Base-by-base conservation (phyloP, 1,140 invertebrate species). In the Drosophila kanapiae region DNA sequence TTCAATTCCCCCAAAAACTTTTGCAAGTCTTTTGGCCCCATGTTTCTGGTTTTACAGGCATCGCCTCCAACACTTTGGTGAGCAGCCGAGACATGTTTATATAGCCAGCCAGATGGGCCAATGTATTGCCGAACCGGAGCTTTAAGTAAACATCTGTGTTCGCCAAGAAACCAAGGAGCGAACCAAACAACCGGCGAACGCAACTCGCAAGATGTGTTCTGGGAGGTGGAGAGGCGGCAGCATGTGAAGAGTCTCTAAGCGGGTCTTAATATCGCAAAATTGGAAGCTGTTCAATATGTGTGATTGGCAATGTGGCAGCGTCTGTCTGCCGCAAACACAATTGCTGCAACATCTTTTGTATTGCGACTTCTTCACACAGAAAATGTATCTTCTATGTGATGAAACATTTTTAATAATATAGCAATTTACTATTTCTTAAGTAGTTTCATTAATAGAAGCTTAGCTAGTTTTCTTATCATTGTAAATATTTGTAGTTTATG, bases 1-100 rank as follows among this genome's bases (percentile, higher is more conserved):
- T 88, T 86, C 83, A 87, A 90, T 90, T 81, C 68, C 76, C 80
- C 80, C 58, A 60, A 86, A 86, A 86, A 86, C 76, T 86, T 86
- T 83, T 48, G 80, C 54, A 68, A 87, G 67, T 79, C 75, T 87
- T 81, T 82, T 76, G 75, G 69, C 63, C 84, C 77, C 79, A 81
- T 88, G 81, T 90, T 84, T 84, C 76, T 88, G 78, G 85, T 78
- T 78, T 72, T 69, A 48, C 64, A 54, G 63, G 64, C 62, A 67
- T 54, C 63, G 74, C 65, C 62, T 61, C 76, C 69, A 81, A 71
- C 74, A 63, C 56, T 75, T 78, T 68, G 48, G 47, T 57, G 49
- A 57, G 53, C 37, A 63, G 63, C 71, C 64, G 38, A 69, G 56
- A 57, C 75, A 60, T 78, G 75, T 78, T 78, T 78, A 78, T 78